Conservation (phyloP, 2,113 vertebrate species). For the Phoxinus phoxinus region DNA sequence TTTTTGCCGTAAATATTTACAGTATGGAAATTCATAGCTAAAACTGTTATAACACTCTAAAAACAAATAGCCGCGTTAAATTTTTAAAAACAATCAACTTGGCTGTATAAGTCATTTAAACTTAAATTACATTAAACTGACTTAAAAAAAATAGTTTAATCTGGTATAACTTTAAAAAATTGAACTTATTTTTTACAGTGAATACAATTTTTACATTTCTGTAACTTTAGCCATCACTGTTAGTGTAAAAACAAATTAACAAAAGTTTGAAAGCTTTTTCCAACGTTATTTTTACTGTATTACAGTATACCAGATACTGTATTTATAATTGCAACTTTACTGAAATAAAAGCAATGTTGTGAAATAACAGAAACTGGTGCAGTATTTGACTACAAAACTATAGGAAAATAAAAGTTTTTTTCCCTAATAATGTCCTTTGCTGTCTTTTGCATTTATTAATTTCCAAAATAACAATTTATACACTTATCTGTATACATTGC, state of each 20-base stretch:
- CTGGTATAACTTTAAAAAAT: too few species aligned
- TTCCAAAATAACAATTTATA: neutral
- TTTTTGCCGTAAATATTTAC: neutral
- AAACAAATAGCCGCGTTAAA: too few species aligned
- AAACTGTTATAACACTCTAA: too few species aligned
- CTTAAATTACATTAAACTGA: too few species aligned
- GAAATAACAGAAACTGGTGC: neutral
- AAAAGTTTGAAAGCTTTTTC: neutral
- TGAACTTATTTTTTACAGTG: neutral
- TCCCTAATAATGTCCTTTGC: neutral
- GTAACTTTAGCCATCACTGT: neutral
- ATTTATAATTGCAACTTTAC: too few species aligned
- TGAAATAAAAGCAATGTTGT: too few species aligned
- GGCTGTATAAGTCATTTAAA: too few species aligned
- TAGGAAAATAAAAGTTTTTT: neutral
- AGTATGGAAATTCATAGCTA: too few species aligned
- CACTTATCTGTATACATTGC: neutral
- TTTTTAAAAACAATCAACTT: too few species aligned
- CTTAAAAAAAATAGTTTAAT: too few species aligned
- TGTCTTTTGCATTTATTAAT: neutral
- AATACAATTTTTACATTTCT: neutral
- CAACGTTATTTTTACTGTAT: too few species aligned
- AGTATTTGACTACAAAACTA: neutral
- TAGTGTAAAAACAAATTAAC: neutral
- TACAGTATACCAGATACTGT: too few species aligned